Percentiles rank a stretch among this genome's conserved stretches.
Evolutionary conservation across 2,113 vertebrate species (phyloP).

Genomic region (Hypomesus transpacificus): DNA sequence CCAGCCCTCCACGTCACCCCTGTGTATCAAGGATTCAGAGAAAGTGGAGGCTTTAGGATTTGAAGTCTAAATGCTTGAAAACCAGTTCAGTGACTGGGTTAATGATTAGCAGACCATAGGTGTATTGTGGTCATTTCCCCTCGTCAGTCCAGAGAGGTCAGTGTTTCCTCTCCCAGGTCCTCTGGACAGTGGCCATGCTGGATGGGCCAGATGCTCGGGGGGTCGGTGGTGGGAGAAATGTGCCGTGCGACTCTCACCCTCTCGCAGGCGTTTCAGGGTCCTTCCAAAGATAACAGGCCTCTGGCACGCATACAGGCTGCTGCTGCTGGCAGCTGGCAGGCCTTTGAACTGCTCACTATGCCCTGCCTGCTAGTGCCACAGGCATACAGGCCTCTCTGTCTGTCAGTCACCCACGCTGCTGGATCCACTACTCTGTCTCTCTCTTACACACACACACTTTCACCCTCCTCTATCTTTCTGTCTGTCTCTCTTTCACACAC

Average conservation of each 20-base stretch:
- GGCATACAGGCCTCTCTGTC: too few relatives aligned
- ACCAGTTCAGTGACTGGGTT: background rate
- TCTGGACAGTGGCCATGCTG: constrained; percentile 36
- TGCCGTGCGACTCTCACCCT: constrained; percentile 26
- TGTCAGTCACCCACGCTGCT: too few relatives aligned
- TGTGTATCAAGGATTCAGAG: too few relatives aligned
- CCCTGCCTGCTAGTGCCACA: background rate
- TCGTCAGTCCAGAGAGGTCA: constrained; percentile 31
- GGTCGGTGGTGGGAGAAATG: constrained; percentile 40
- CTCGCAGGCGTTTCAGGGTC: constrained; percentile 28
- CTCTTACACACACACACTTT: background rate
- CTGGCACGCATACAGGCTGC: constrained; percentile 35
- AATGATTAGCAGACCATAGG: background rate
- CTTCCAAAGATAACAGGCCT: constrained; percentile 43
- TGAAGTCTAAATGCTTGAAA: background rate
- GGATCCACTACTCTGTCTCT: background rate
- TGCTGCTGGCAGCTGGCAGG: constrained; percentile 40
- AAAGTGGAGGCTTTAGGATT: too few relatives aligned
- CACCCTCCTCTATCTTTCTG: constrained; percentile 13
- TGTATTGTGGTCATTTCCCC: background rate
- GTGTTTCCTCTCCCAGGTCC: constrained; percentile 25
- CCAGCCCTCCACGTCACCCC: too few relatives aligned
- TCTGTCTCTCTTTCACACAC: constrained; percentile 1
- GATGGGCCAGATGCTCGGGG: constrained; percentile 48
- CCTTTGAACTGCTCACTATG: constrained; percentile 4